Conservation (phyloP, 92 coral and sea anemone species). For the Epizoanthus illoricatus region DNA sequence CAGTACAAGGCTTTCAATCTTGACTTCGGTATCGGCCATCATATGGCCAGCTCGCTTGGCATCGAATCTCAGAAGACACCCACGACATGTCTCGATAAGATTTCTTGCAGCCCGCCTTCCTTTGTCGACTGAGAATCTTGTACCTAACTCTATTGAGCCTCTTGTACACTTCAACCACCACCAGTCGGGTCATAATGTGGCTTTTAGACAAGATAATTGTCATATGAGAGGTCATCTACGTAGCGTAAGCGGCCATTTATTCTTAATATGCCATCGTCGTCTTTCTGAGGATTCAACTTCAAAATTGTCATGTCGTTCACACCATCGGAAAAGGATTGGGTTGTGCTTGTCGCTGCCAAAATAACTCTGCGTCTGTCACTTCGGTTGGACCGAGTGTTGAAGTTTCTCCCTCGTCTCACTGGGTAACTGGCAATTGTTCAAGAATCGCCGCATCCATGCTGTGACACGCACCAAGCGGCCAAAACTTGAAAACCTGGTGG, state of each 20-base stretch:
- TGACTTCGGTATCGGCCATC: constrained; percentile 48
- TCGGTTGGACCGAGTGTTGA: too few species aligned
- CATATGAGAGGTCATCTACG: constrained; percentile 42
- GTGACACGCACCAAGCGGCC: constrained; percentile 35
- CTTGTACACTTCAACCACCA: constrained; percentile 31
- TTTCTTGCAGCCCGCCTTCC: constrained; percentile 42
- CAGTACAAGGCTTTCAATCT: constrained; percentile 39
- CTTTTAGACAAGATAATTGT: constrained; percentile 21
- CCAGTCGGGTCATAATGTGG: constrained; percentile 30
- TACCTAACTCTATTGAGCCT: constrained; percentile 14
- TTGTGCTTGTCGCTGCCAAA: too few species aligned
- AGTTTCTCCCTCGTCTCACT: too few species aligned
- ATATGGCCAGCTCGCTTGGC: constrained; percentile 42
- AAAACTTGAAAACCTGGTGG: constrained; percentile 27
- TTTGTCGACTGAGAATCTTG: constrained; percentile 44
- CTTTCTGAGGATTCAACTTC: constrained; percentile 24
- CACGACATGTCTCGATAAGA: constrained; percentile 23
- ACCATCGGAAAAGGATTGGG: constrained; percentile 24
- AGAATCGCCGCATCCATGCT: constrained; percentile 35
- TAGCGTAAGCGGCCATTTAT: constrained; percentile 23
- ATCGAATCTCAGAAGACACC: constrained; percentile 44
- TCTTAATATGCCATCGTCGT: constrained; percentile 19
- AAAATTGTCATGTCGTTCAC: constrained; percentile 15
- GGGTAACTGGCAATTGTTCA: neutral
- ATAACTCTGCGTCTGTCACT: too few species aligned